These are phyloP conservation scores for Chorisops tibialis DNA, from an alignment of 2,888 invertebrate species.

Conservation along the genomic window DNA sequence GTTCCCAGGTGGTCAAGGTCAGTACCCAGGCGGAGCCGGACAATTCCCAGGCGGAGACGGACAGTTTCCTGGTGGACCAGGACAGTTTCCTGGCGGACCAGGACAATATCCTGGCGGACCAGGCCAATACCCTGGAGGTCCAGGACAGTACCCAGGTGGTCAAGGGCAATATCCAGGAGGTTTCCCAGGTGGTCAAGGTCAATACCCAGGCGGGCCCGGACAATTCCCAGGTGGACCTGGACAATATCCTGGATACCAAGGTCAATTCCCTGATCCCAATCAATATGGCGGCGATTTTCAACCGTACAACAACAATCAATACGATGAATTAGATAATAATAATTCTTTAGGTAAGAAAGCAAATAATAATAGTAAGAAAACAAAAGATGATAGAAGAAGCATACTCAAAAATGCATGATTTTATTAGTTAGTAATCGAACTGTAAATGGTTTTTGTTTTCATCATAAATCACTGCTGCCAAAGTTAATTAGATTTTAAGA, in stretches of 20 bases:
- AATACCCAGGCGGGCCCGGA: conserved; percentile 4
- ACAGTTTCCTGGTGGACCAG: conserved; percentile 4
- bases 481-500: too few relatives aligned
- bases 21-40: conserved; percentile 25
- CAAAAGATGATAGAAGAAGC: conserved; percentile 8
- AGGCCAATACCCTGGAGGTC: conserved; percentile 25
- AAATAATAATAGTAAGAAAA: neutral
- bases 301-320: conserved; percentile 13
- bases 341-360: conserved; percentile 2
- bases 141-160: conserved; percentile 10
- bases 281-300: conserved; percentile 34
- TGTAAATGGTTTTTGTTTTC: too few relatives aligned
- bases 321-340: neutral
- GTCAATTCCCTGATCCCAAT: neutral
- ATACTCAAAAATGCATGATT: neutral
- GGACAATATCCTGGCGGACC: conserved; percentile 24
- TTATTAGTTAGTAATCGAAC: neutral
- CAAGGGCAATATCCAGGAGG: conserved; percentile 34
- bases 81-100: conserved; percentile 20
- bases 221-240: conserved; percentile 17
- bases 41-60: conserved; percentile 14
- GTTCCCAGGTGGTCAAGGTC: conserved; percentile 19
- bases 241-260: conserved; percentile 8
- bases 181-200: conserved; percentile 34
- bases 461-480: too few relatives aligned